Base-by-base conservation (phyloP, 2,797 vertebrate species). In the Phrynocephalus vlangalii region DNA sequence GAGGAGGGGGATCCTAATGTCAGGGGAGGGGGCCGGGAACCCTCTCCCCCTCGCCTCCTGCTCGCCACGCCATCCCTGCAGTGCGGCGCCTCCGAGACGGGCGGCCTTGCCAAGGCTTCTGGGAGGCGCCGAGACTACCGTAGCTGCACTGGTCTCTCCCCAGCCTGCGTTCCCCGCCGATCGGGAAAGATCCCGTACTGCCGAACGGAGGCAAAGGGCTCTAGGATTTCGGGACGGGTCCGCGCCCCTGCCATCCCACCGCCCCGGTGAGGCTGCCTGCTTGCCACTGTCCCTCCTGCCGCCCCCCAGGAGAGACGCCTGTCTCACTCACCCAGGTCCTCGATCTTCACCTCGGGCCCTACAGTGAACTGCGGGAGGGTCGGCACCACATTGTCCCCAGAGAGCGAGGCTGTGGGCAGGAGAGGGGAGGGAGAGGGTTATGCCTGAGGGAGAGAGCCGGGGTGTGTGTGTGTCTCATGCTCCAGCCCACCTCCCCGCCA, bases 281-380 rank as follows among this genome's bases (percentile, higher is more conserved):
- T 60, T 44, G 38, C 38, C 3, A 20, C 68, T 6, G 20, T 7
- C 33, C 56, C n/a, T 2, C 1, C 22, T 10, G 24, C 24, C 48
- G 18, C 66, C 7, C 13, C 10, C 48, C 28, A n/a, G 76, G 1
- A 38, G 48, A 76, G 71, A n/a, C 91, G 87, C 91, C 91, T 56
- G 63, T 91, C 50, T 9, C 89, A 97, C 98, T 98, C 97, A 99
- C 98, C 98, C 88, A 98, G 96, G 94, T 99, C 98, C 93, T 98
- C 97, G 72, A 98, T 98, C 97, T 98, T 99, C 96, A 99, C 97
- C 95, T 98, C 98, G 68, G 98, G 98, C 96, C 97, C 98, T 94
- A 99, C 97, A 81, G 98, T 99, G 97, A 98, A 98, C 96, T 98
- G 98, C 87, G 98, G 97, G 95, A 98, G 97, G 93, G 98, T 98